Base-by-base conservation (phyloP, 2,888 invertebrate species). In the Volucella inflata region DNA sequence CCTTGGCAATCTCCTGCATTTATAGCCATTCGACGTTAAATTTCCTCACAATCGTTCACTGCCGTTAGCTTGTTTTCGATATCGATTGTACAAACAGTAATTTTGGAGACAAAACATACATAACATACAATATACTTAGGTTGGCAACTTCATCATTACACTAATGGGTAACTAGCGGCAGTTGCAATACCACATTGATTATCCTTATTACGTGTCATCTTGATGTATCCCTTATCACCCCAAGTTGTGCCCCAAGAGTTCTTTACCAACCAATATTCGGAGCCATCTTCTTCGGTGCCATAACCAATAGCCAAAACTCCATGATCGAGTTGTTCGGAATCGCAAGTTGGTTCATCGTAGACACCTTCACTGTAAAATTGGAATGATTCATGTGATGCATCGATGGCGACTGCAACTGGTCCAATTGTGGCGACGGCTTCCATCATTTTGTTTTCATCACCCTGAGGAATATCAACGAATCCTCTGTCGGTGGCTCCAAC, bases 171-270 rank as follows among this genome's bases (percentile, higher is more conserved):
- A 90, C 96, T 97, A 87, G 98, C 96, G 87, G 94, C 92, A 57
- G 95, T 93, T 71, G 98, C 98, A 91, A 98, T 95, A 89, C 98
- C 98, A 92, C 98, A 98, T 91, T 96, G 94, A 92, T 98, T 98
- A 42, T 95, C 89, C 89, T 93, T 93, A 93, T 98, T 97, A 89
- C 98, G 94, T 38, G 96, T 94, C 95, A 98, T 97, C 93, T 95
- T 96, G 89, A 98, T 96, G 93, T 96, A 98, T 50, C 98, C 98
- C 8, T 95, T 90, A 60, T 95, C 94, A 44, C 98, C 98, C 98
- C 98, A 98, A 12, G 91, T 90, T 46, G 91, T 90, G 12, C 94
- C 93, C 95, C 95, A 95, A 16, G 95, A 95, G 90, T 96, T 96
- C 90, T 96, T 96, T 4, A 96, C 95, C 40, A 95, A 89, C 95